phyloP scores from a whole-genome alignment of 2,888 invertebrate genomes.

The Scaptomyza tumidula region DNA sequence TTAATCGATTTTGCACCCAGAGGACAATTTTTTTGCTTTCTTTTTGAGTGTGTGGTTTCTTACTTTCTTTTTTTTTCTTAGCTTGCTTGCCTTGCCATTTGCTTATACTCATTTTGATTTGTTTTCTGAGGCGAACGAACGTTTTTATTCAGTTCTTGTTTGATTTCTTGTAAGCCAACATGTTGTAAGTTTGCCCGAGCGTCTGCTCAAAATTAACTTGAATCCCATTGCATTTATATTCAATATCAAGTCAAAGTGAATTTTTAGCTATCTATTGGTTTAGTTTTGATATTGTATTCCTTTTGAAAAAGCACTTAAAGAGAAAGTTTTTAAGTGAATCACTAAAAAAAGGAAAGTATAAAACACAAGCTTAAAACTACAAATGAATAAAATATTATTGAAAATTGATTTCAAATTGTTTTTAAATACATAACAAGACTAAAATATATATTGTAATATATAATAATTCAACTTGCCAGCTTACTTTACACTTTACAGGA shows the following conservation, averaged over 20 bases:
- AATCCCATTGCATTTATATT: slow-evolving; percentile 18
- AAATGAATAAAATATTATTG: too few relatives aligned
- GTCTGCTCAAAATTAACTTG: slow-evolving; percentile 48
- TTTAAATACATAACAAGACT: too few relatives aligned
- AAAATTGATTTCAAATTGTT: too few relatives aligned
- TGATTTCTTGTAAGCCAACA: slow-evolving; percentile 31
- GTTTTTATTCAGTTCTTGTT: slow-evolving; percentile 12
- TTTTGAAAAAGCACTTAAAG: background rate
- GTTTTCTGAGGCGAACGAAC: slow-evolving; percentile 41
- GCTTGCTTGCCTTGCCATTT: slow-evolving; percentile 28
- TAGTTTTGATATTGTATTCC: background rate
- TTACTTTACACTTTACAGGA: background rate
- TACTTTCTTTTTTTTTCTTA: slow-evolving; percentile 17
- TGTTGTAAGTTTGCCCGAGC: slow-evolving; percentile 43
- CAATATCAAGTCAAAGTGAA: background rate
- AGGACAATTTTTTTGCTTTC: slow-evolving; percentile 74
- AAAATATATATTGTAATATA: too few relatives aligned
- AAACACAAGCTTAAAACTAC: too few relatives aligned
- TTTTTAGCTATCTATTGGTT: background rate
- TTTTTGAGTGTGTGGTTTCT: slow-evolving; percentile 52
- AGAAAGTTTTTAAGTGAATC: background rate
- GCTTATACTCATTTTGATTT: slow-evolving; percentile 68
- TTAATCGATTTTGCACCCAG: slow-evolving; percentile 83
- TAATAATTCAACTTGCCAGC: too few relatives aligned
- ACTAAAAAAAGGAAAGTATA: background rate